These are phyloP conservation scores for Emys orbicularis DNA, from an alignment of 2,797 vertebrate species.

Conservation along the genomic window DNA sequence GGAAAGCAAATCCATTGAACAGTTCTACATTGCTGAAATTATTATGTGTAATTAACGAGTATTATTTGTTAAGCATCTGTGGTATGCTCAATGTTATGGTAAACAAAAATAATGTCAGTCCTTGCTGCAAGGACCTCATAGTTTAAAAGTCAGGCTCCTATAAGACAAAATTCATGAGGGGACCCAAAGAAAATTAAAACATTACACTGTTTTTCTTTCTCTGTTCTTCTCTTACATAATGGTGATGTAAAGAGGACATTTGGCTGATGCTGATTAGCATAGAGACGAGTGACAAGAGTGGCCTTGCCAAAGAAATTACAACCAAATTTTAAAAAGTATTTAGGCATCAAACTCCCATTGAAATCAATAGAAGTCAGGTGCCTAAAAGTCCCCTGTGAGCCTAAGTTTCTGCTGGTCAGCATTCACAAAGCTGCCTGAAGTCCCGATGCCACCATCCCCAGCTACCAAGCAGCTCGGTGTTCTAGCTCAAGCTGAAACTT, in stretches of 20 bases:
- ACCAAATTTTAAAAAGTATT: no score
- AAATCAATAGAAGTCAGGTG: not conserved
- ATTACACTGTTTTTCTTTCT: not conserved
- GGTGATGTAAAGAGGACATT: not conserved
- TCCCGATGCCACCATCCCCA: no score
- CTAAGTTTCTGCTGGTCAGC: not conserved
- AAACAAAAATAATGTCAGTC: slow-evolving; percentile 58
- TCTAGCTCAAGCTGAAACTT: no score
- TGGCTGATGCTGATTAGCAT: not conserved
- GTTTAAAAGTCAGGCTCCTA: not conserved
- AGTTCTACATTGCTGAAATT: slow-evolving; percentile 5
- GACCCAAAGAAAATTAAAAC: not conserved
- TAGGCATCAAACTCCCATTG: not conserved
- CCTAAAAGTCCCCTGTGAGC: not conserved
- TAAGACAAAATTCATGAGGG: not conserved
- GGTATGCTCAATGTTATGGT: not conserved
- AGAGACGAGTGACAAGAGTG: not conserved
- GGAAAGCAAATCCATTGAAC: slow-evolving; percentile 39
- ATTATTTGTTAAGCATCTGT: slow-evolving; percentile 11
- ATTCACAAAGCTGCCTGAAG: no score
- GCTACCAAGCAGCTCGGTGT: no score
- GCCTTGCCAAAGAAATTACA: no score
- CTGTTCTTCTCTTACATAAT: rapidly evolving
- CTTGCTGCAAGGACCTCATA: slow-evolving; percentile 13
- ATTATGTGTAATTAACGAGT: not conserved